A percentile compares a stretch with the other conserved stretches of the same genome.
phyloP scores from a whole-genome alignment of 1,140 invertebrate species.

The Matsumurasca onukii region DNA sequence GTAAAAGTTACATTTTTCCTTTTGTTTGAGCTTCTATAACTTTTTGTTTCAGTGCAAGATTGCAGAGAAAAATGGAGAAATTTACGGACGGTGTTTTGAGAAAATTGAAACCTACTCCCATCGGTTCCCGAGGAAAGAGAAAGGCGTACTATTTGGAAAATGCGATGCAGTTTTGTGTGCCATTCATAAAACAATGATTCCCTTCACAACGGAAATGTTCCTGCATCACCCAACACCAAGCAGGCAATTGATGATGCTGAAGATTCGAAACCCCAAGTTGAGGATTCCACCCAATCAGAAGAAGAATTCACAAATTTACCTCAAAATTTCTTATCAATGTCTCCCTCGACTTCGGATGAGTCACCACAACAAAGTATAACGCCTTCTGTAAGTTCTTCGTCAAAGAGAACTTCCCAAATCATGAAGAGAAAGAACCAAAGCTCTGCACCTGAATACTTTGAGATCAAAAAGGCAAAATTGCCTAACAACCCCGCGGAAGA shows the following conservation, averaged over 20 bases:
- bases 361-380: constrained; percentile 13
- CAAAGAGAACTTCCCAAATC: constrained; percentile 21
- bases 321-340: constrained; percentile 2
- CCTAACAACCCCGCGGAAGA: constrained; percentile 26
- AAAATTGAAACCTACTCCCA: constrained; percentile 30
- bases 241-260: constrained; percentile 30
- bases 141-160: constrained; percentile 39
- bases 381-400: constrained; percentile 4
- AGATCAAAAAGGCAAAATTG: constrained; percentile 40
- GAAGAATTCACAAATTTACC: constrained; percentile 5
- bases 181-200: constrained; percentile 38
- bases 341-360: constrained; percentile 1
- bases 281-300: not conserved
- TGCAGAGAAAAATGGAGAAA: constrained; percentile 30
- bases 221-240: constrained; percentile 15
- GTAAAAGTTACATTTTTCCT: not conserved
- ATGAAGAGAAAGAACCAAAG: constrained; percentile 30
- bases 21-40: not conserved
- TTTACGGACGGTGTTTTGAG: constrained; percentile 30
- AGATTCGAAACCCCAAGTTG: constrained; percentile 30
- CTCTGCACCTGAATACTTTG: constrained; percentile 40
- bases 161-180: constrained; percentile 39
- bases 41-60: constrained; percentile 22
- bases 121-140: constrained; percentile 38
- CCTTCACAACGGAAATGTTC: constrained; percentile 34